phyloP scores from a whole-genome alignment of 53 echinoderm and acorn worm species.

The Astropecten irregularis region DNA sequence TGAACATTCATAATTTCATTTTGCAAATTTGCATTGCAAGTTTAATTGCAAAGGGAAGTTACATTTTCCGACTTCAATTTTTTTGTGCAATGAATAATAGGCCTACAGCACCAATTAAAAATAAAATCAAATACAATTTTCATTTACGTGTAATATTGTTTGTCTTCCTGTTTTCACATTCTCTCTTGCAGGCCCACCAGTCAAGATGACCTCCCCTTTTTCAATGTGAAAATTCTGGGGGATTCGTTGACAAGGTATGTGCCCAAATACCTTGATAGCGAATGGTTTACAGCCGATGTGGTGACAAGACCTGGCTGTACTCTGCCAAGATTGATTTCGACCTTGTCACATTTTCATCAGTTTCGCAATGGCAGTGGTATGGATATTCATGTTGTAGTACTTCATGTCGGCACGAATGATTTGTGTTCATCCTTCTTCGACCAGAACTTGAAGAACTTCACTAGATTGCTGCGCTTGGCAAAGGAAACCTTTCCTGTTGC shows the following conservation, averaged over 20 bases:
- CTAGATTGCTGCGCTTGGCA: not conserved
- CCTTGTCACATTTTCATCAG: not conserved
- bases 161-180: not conserved
- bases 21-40: too few species aligned
- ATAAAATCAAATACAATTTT: too few species aligned
- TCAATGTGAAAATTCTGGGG: not conserved
- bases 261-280: not conserved
- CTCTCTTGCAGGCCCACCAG: not conserved
- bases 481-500: not conserved
- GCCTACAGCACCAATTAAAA: too few species aligned
- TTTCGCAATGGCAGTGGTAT: not conserved
- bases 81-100: too few species aligned
- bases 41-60: too few species aligned
- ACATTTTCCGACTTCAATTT: too few species aligned
- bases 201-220: not conserved
- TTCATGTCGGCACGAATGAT: too few species aligned
- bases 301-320: too few species aligned
- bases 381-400: too few species aligned
- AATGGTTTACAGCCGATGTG: not conserved
- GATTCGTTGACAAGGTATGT: conserved; percentile 2
- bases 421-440: not conserved
- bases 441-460: not conserved
- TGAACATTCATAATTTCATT: too few species aligned
- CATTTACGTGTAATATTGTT: too few species aligned
- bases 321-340: not conserved